These are phyloP conservation scores for Micrasema minimum DNA, from an alignment of 1,140 invertebrate species.

Conservation along the genomic window DNA sequence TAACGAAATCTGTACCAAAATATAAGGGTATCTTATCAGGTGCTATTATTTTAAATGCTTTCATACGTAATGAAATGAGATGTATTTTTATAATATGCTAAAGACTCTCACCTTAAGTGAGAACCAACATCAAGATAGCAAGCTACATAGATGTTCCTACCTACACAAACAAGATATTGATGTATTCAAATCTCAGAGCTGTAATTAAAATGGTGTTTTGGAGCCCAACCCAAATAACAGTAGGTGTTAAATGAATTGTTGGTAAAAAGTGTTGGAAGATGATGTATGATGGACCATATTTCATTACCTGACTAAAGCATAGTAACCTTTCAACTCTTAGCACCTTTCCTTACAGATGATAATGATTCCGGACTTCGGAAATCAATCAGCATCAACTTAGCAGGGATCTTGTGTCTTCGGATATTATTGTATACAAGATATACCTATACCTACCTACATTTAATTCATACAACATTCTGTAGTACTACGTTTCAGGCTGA, in stretches of 20 bases:
- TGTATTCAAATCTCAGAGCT: constrained; percentile 17
- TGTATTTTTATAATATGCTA: no score
- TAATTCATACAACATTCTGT: no score
- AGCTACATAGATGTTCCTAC: not conserved
- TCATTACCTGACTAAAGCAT: constrained; percentile 23
- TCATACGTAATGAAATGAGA: no score
- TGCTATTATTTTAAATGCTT: no score
- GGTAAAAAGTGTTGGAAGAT: constrained; percentile 32
- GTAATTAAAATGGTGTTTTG: constrained; percentile 25
- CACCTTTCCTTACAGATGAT: constrained; percentile 16
- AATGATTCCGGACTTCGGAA: constrained; percentile 23
- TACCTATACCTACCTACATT: no score
- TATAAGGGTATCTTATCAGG: no score
- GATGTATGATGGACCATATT: constrained; percentile 11
- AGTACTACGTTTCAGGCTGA: no score
- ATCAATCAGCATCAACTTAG: constrained; percentile 24
- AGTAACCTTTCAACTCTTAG: constrained; percentile 29
- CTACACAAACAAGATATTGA: constrained; percentile 11
- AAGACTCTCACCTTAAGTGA: no score
- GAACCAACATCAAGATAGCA: no score
- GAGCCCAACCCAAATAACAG: constrained; percentile 33
- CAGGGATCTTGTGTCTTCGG: not conserved
- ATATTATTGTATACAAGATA: no score
- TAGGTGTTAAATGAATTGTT: constrained; percentile 42
- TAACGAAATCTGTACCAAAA: no score